Base-by-base conservation (phyloP, 2,888 invertebrate species). In the Apotomis capreana region DNA sequence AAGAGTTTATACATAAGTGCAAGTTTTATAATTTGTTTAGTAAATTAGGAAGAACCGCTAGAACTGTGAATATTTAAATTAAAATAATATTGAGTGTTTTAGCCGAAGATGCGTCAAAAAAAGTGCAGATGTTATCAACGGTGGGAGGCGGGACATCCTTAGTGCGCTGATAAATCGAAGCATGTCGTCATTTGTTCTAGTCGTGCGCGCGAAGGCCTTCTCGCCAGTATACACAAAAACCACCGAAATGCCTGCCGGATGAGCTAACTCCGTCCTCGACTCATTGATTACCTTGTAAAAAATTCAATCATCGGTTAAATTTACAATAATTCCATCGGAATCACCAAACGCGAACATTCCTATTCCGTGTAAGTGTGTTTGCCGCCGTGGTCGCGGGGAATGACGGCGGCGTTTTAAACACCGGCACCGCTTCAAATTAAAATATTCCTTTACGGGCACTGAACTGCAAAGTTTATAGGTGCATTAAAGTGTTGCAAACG, bases 261-360 rank as follows among this genome's bases (percentile, higher is more conserved):
- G 92, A 92, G 91, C 91, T 91, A 92, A 92, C 91, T 88, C 91
- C 88, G 87, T 86, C 85, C 87, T 92, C 92, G 92, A 92, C 84
- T 91, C 90, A 89, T 90, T 89, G 88, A 90, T 91, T 89, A 87
- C 88, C 86, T 86, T 86, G 87, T 88, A 91, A 91, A 92, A 91
- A 92, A 89, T 84, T 87, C 85, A 90, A 90, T 89, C 90, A 89
- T 89, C 86, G 83, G 80, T 84, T 82, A 89, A 89, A 88, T 88
- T 89, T 88, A 74, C 68, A 87, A 88, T 86, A 81, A 86, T 85
- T 86, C 83, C 80, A 83, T 83, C 81, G 79, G 85, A 87, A 84
- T 86, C 82, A 84, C 83, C 77, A 79, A 84, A 84, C 83, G 84
- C 80, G 80, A 82, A 83, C 78, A 80, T 83, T 81, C 76, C 75